Conservation (phyloP, 2,797 vertebrate genomes). For the Echeneis naucrates region DNA sequence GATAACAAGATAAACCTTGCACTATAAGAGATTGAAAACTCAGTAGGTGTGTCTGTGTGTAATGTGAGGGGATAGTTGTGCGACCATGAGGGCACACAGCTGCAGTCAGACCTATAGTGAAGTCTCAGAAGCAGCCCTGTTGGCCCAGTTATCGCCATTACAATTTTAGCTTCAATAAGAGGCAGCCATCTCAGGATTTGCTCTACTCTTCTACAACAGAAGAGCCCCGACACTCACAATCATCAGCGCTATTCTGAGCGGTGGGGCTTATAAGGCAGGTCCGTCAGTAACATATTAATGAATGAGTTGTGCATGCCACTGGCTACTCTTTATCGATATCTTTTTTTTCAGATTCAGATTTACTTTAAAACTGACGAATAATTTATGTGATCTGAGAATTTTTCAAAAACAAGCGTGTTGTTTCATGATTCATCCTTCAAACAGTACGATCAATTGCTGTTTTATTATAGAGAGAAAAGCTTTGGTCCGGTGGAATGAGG, state of each 20-base stretch:
- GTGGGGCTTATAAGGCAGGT: conserved; percentile 5
- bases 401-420: too few species aligned
- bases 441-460: not conserved
- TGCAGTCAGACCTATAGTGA: conserved; percentile 22
- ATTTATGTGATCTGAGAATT: too few species aligned
- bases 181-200: conserved; percentile 24
- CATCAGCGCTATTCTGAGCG: conserved; percentile 41
- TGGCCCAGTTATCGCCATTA: conserved; percentile 27
- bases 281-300: not conserved
- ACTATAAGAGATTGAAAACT: conserved; percentile 10
- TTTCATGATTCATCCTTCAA: not conserved
- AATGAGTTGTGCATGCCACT: not conserved
- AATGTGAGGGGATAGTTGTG: not conserved
- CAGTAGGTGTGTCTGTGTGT: not conserved
- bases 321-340: too few species aligned
- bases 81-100: conserved; percentile 19
- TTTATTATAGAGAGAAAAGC: not conserved
- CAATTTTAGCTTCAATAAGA: conserved; percentile 35
- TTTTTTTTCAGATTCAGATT: too few species aligned
- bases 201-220: conserved; percentile 31
- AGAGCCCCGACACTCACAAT: conserved; percentile 35
- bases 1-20: conserved; percentile 26
- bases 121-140: conserved; percentile 25
- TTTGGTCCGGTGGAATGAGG: not conserved
- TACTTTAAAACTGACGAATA: too few species aligned